Percentiles rank a stretch among this genome's conserved stretches.
Evolutionary conservation across 1,140 invertebrate species (phyloP).

Genomic region (Caenorhabditis remanei): DNA sequence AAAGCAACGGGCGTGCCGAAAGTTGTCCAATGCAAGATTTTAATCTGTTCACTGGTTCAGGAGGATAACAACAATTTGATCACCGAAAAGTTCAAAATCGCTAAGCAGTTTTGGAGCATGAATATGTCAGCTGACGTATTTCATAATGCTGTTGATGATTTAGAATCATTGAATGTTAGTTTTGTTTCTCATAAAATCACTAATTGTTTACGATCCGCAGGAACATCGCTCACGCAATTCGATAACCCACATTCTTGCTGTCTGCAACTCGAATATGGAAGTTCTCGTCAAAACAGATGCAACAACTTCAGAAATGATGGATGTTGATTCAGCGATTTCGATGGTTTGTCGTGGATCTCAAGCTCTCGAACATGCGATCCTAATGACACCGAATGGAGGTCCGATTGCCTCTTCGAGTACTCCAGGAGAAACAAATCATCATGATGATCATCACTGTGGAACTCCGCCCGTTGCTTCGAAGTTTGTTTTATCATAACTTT

Average conservation of each 20-base stretch:
- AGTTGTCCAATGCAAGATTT: neutral
- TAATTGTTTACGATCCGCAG: neutral
- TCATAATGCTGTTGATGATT: slow-evolving; percentile 13
- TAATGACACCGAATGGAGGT: neutral
- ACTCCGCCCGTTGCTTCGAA: neutral
- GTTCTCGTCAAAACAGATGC: neutral
- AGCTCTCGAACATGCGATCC: neutral
- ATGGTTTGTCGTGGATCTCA: neutral
- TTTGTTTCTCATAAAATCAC: neutral
- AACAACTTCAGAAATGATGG: neutral
- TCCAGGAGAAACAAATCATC: neutral
- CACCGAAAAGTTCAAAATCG: slow-evolving; percentile 27
- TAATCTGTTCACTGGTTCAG: slow-evolving; percentile 8
- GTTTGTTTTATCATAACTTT: neutral
- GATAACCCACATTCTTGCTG: slow-evolving; percentile 34
- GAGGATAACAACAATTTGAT: neutral
- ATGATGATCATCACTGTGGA: neutral
- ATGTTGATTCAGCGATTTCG: neutral
- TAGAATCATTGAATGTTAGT: slow-evolving; percentile 5
- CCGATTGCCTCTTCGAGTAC: neutral
- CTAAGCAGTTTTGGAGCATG: slow-evolving; percentile 25
- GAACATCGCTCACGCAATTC: neutral
- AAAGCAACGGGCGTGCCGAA: neutral
- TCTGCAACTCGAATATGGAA: neutral
- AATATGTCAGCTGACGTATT: slow-evolving; percentile 6